phyloP scores from a whole-genome alignment of 2,888 invertebrate genomes.

The Rhagonycha lutea region DNA sequence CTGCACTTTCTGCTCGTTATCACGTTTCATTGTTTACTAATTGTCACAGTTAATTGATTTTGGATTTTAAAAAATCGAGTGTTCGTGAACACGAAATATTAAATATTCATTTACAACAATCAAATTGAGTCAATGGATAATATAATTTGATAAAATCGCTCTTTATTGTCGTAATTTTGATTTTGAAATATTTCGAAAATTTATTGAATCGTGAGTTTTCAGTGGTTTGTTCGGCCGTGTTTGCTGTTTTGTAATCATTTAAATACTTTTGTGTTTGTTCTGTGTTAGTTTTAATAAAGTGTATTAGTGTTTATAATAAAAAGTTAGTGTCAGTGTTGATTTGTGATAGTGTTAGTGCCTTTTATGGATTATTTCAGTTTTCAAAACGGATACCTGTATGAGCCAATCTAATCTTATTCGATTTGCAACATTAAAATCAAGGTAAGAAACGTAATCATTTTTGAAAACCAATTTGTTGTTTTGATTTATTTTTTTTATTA shows the following conservation, averaged over 20 bases:
- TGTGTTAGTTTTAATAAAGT: not conserved
- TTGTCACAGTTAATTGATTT: not conserved
- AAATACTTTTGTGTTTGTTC: not conserved
- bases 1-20: constrained; percentile 38
- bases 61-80: not conserved
- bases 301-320: not conserved
- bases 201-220: not conserved
- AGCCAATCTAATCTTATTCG: constrained; percentile 27
- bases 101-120: not conserved
- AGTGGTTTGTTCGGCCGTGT: not conserved
- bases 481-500: not conserved
- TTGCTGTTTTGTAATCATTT: not conserved
- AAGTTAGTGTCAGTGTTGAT: not conserved
- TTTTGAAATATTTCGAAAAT: not conserved
- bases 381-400: constrained; percentile 28
- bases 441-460: constrained; percentile 14
- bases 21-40: constrained; percentile 12
- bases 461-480: not conserved
- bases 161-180: not conserved
- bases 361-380: constrained; percentile 16
- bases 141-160: not conserved
- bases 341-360: not conserved
- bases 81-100: not conserved
- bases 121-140: not conserved
- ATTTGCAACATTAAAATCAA: constrained; percentile 34